phyloP scores from a whole-genome alignment of 2,888 invertebrate genomes.

The Allophyes oxyacanthae region DNA sequence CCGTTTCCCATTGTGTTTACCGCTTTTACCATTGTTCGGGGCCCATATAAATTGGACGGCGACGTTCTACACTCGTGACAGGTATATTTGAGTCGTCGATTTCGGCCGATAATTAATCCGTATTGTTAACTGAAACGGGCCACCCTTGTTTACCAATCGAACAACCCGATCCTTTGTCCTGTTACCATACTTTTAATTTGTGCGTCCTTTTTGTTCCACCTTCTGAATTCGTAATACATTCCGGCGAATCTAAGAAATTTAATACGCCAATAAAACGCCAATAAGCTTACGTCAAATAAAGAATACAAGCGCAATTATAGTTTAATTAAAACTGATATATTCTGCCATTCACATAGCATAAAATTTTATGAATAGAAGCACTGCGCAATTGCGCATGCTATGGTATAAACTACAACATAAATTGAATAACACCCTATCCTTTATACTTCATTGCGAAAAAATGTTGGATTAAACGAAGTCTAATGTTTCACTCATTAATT shows the following conservation, averaged over 20 bases:
- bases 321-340: constrained; percentile 67
- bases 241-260: constrained; percentile 35
- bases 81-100: constrained; percentile 89
- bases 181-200: constrained; percentile 69
- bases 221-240: constrained; percentile 50
- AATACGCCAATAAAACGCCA: constrained; percentile 49
- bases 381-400: constrained; percentile 59
- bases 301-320: constrained; percentile 61
- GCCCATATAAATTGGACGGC: constrained; percentile 86
- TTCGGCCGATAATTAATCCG: constrained; percentile 88
- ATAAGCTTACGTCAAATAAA: constrained; percentile 51
- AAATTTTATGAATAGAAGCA: constrained; percentile 56
- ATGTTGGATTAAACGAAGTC: constrained; percentile 57
- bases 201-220: constrained; percentile 53
- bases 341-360: constrained; percentile 61
- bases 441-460: constrained; percentile 61
- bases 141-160: constrained; percentile 81
- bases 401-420: constrained; percentile 54
- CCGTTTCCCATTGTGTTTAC: constrained; percentile 85
- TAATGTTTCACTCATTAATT: constrained; percentile 61
- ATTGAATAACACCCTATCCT: constrained; percentile 62
- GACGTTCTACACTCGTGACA: constrained; percentile 85
- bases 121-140: constrained; percentile 85
- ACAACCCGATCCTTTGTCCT: constrained; percentile 69
- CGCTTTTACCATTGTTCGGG: constrained; percentile 87